Conservation (phyloP, 2,888 invertebrate species). For the Tetramorium bicarinatum region DNA sequence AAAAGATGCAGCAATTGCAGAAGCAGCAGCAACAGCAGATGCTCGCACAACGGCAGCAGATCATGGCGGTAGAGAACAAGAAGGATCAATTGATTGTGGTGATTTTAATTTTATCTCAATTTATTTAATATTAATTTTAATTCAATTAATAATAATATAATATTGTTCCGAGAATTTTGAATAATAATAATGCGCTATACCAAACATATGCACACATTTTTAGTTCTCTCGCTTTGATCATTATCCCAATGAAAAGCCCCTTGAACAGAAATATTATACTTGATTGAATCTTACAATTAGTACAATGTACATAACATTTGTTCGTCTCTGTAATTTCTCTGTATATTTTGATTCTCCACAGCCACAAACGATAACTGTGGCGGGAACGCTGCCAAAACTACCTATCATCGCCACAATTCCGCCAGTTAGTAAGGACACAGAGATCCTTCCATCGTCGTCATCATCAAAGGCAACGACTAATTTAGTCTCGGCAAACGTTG, state of each 20-base stretch:
- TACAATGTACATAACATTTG: neutral
- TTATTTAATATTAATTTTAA: neutral
- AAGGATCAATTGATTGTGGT: slow-evolving; percentile 55
- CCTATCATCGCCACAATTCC: slow-evolving; percentile 79
- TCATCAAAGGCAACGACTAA: slow-evolving; percentile 53
- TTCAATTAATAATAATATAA: neutral
- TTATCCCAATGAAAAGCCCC: neutral
- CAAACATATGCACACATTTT: neutral
- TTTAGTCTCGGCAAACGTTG: slow-evolving; percentile 61
- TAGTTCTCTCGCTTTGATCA: neutral
- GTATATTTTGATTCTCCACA: slow-evolving; percentile 30
- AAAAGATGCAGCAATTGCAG: slow-evolving; percentile 77
- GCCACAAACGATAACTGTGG: slow-evolving; percentile 68
- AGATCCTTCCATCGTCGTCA: slow-evolving; percentile 3
- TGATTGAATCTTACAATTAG: neutral
- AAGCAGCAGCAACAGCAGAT: slow-evolving; percentile 68
- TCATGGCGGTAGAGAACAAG: slow-evolving; percentile 78
- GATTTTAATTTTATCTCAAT: neutral
- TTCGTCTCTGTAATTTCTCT: neutral
- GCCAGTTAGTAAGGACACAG: slow-evolving; percentile 69
- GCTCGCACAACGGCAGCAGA: slow-evolving; percentile 69
- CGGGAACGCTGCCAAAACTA: slow-evolving; percentile 65
- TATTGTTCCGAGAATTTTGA: neutral
- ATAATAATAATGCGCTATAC: neutral
- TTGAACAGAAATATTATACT: neutral